Percentiles rank a stretch among this genome's conserved stretches.
phyloP scores from a whole-genome alignment of 2,888 invertebrate species.

The Apodemia mormo region DNA sequence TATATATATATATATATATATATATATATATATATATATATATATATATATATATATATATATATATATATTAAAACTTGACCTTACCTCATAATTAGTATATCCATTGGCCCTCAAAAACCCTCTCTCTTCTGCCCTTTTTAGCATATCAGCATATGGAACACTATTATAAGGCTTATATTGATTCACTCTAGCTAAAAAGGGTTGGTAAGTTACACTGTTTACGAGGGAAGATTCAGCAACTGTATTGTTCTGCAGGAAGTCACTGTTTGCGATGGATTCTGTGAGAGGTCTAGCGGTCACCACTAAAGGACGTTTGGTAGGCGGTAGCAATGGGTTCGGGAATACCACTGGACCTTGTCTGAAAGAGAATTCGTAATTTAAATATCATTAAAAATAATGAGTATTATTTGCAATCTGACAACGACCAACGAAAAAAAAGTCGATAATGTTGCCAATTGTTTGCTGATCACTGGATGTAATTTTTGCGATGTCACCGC shows the following conservation, averaged over 20 bases:
- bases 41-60: no score
- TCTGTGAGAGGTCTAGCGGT: constrained; percentile 68
- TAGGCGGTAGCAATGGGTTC: constrained; percentile 60
- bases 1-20: no score
- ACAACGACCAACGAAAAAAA: no score
- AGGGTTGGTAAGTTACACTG: constrained; percentile 44
- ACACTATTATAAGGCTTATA: constrained; percentile 33
- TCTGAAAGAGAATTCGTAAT: constrained; percentile 43
- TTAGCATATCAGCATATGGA: constrained; percentile 44
- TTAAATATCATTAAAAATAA: no score
- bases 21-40: no score
- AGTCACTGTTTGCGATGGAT: constrained; percentile 64
- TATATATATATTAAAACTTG: neutral
- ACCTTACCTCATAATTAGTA: constrained; percentile 58
- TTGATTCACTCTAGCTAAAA: neutral
- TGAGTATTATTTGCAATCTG: no score
- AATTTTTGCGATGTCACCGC: no score
- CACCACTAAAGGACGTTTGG: constrained; percentile 64
- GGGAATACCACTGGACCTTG: constrained; percentile 75
- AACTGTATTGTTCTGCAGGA: constrained; percentile 48
- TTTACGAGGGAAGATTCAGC: constrained; percentile 47
- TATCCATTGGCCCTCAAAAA: constrained; percentile 42
- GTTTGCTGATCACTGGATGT: no score
- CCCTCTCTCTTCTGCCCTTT: constrained; percentile 33
- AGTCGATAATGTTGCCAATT: no score